These are phyloP conservation scores for Poeciliopsis infans DNA, from an alignment of 2,797 vertebrate genomes.

Conservation along the genomic window DNA sequence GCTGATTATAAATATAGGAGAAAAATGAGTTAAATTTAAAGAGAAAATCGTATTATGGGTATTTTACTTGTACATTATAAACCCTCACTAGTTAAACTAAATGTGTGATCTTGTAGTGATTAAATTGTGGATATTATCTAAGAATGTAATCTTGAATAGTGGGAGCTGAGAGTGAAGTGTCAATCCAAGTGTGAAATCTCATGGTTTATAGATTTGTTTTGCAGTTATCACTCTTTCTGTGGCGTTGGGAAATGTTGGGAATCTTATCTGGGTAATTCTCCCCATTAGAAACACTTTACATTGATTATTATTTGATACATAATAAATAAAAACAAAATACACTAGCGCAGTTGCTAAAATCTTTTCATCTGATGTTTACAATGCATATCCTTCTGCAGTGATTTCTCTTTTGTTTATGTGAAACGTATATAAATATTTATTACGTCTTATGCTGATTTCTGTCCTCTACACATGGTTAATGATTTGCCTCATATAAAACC, in stretches of 20 bases:
- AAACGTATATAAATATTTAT: neutral
- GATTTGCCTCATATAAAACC: neutral
- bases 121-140: conserved; percentile 4
- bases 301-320: neutral
- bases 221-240: conserved; percentile 3
- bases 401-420: neutral
- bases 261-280: neutral
- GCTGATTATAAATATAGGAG: conserved; percentile 7
- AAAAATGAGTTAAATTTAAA: conserved; percentile 7
- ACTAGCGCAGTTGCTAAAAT: neutral
- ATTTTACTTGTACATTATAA: neutral
- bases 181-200: neutral
- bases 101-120: neutral
- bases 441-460: neutral
- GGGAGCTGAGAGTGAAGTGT: conserved; percentile 11
- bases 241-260: neutral
- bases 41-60: neutral
- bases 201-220: conserved; percentile 4
- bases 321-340: neutral
- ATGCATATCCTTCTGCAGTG: neutral
- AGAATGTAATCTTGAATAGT: neutral
- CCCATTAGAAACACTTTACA: neutral
- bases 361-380: neutral
- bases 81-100: neutral
- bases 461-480: neutral